These are phyloP conservation scores for Nothura maculosa DNA, from an alignment of 2,797 vertebrate species.

Conservation along the genomic window DNA sequence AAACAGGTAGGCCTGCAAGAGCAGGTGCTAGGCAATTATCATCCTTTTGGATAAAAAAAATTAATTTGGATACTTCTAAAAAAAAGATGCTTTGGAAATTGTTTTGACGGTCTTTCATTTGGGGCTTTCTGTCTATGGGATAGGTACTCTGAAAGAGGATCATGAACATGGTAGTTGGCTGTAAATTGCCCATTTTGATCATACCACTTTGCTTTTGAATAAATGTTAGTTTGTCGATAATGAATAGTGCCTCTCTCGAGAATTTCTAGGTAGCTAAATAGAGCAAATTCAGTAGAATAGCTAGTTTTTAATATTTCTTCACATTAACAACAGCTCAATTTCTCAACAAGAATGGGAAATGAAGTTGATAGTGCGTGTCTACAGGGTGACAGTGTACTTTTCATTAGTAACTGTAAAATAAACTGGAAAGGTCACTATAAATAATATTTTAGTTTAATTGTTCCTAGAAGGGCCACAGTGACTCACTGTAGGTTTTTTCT, in stretches of 20 bases:
- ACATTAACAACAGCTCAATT: conserved; percentile 75
- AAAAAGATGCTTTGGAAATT: not conserved
- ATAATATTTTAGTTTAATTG: conserved; percentile 67
- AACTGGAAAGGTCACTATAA: conserved; percentile 72
- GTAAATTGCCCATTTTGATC: not conserved
- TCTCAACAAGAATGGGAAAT: conserved; percentile 77
- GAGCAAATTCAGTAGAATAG: conserved; percentile 34
- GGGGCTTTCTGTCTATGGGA: not conserved
- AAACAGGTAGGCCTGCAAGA: not conserved
- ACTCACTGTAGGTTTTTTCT: not conserved
- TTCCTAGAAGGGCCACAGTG: conserved; percentile 35
- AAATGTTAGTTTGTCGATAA: not conserved
- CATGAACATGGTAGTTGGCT: rapidly evolving
- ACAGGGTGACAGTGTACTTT: conserved; percentile 70
- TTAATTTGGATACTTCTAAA: not conserved
- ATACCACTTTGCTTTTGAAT: not conserved
- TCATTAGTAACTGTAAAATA: conserved; percentile 72
- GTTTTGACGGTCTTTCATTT: not conserved
- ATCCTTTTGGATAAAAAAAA: not conserved
- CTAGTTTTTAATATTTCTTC: conserved; percentile 73
- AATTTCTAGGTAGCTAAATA: not conserved
- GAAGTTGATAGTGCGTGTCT: conserved; percentile 76
- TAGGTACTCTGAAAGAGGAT: not conserved
- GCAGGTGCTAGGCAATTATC: not conserved
- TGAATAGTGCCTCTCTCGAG: not conserved